Conservation (phyloP, 1,140 invertebrate genomes). For the Aphis craccivora region DNA sequence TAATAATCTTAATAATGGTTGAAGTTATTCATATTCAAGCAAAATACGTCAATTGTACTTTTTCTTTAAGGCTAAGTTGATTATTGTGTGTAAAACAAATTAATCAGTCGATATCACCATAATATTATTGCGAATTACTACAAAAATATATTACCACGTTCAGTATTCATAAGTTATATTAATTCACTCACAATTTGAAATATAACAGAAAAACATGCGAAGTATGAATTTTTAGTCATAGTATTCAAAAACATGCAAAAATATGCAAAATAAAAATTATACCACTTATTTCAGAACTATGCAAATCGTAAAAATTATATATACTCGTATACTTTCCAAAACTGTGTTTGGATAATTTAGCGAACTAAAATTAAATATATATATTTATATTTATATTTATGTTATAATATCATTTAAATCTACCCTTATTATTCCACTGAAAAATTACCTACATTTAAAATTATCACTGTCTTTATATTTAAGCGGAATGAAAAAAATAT, state of each 20-base stretch:
- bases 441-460: not conserved
- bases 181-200: not conserved
- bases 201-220: not conserved
- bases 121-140: not conserved
- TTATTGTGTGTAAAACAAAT: not conserved
- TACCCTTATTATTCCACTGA: not conserved
- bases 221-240: not conserved
- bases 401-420: not conserved
- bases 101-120: not conserved
- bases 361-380: not conserved
- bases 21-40: not conserved
- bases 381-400: not conserved
- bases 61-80: not conserved
- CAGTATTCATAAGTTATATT: not conserved
- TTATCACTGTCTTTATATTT: not conserved
- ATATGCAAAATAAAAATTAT: not conserved
- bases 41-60: not conserved
- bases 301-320: not conserved
- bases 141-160: not conserved
- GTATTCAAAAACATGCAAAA: conserved; percentile 2
- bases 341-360: not conserved
- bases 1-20: not conserved
- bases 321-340: not conserved
- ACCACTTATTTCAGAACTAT: not conserved
- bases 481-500: not conserved